Conservation (phyloP, 2,888 invertebrate species). For the Drosophila prolongata region DNA sequence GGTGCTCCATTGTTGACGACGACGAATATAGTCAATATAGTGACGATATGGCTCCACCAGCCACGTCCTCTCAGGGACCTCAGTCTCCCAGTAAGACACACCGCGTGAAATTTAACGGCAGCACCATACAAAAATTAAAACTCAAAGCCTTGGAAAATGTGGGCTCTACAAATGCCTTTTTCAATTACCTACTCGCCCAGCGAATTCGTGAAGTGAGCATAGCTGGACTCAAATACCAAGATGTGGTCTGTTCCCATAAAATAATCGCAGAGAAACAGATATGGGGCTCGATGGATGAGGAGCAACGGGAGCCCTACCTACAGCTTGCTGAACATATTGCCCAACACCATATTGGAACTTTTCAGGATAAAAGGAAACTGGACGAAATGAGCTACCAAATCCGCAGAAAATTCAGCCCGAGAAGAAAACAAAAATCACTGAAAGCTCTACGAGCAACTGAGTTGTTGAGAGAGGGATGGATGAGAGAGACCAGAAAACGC, state of each 20-base stretch:
- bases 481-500: slow-evolving; percentile 11
- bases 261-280: not conserved
- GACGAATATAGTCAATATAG: too few relatives aligned
- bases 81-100: not conserved
- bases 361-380: slow-evolving; percentile 1
- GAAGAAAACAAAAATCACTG: not conserved
- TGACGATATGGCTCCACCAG: not conserved
- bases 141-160: not conserved
- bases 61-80: not conserved
- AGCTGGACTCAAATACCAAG: slow-evolving; percentile 13
- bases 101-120: slow-evolving; percentile 14
- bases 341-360: not conserved
- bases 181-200: slow-evolving; percentile 9
- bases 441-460: not conserved
- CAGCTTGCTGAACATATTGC: slow-evolving; percentile 6
- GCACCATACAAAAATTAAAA: not conserved
- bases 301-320: slow-evolving; percentile 5
- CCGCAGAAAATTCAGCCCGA: not conserved
- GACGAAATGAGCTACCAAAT: slow-evolving; percentile 10
- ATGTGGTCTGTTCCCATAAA: not conserved
- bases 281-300: slow-evolving; percentile 10
- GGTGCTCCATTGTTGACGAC: too few relatives aligned
- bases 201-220: not conserved
- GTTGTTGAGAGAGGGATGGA: not conserved
- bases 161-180: slow-evolving; percentile 11